Evolutionary conservation across 2,797 vertebrate species (phyloP), one percentile per base, ranked within the genome.

Genomic region (Petrocephalus schoutedeni): DNA sequence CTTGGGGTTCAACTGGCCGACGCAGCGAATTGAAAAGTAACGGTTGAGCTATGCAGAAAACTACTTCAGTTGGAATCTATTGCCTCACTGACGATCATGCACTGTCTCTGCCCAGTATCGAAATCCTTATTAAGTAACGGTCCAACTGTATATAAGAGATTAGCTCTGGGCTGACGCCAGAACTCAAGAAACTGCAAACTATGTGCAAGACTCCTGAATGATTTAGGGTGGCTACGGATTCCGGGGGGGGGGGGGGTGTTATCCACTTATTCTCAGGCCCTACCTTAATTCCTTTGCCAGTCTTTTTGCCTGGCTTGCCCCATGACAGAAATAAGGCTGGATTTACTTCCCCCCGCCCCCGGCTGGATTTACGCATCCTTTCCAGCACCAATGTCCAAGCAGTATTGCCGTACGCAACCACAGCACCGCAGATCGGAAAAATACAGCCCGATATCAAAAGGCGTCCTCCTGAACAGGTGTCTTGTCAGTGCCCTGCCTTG

Each of bases 101-200:
- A 45, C 32, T 77, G 71, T 77, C 71, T 77, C 32, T 41, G 67
- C 32, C 32, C 32, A 74, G 14, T 74, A 9, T 74, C 14, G 5
- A 77, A 77, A 4, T 87, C 49, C 84, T 85, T 84, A n/a, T 53
- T 49, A 36, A 28, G 21, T 57, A 85, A 85, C 83, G 82, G 36
- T 58, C 71, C n/a, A 77, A 45, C 71, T 77, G 36, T 77, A 45
- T 61, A 71, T 67, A 89, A 80, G 36, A 49, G 71, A 28, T 16
- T 58, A 19, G n/a, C 36, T 53, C 86, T 87, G 49, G 23, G 45
- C 84, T 12, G 36, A 12, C 14, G 58, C 28, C 80, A 56, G 54
- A 32, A n/a, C 23, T 16, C 58, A 71, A 51, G 14, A 32, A 16
- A 32, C 57, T 58, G 21, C 12, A 86, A 58, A 59, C 28, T 32